Evolutionary conservation across 2,113 vertebrate species (phyloP).

Genomic region (Tragelaphus scriptus): DNA sequence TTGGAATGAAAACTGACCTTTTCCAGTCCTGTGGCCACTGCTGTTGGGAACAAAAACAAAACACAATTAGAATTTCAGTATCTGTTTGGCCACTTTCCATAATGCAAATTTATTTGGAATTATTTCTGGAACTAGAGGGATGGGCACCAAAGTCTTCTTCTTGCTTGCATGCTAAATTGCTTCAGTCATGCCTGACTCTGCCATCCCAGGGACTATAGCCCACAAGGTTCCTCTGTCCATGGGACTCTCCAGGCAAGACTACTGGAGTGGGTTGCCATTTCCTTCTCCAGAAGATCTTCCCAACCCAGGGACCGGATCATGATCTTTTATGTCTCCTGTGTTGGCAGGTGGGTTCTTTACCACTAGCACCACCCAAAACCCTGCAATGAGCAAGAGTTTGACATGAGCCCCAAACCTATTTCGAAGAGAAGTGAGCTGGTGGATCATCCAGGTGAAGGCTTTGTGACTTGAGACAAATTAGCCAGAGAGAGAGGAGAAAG

Average conservation of each 20-base stretch:
- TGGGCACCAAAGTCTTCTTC: background rate
- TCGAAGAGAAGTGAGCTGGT: background rate
- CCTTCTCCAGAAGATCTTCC: background rate
- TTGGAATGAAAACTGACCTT: too few species aligned
- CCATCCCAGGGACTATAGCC: background rate
- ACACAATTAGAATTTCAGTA: background rate
- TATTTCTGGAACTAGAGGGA: conserved; percentile 18
- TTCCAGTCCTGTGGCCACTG: too few species aligned
- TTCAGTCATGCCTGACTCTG: background rate
- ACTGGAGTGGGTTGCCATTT: background rate
- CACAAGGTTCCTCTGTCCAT: background rate
- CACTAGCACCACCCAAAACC: background rate
- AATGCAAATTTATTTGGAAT: conserved; percentile 42
- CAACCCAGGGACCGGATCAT: accelerated
- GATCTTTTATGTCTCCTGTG: background rate
- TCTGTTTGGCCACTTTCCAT: conserved; percentile 2
- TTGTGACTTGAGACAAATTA: background rate
- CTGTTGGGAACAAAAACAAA: background rate
- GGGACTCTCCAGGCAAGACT: background rate
- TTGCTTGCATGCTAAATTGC: background rate
- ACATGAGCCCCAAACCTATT: background rate
- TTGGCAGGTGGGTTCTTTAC: background rate
- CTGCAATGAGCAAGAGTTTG: background rate
- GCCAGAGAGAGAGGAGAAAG: background rate
- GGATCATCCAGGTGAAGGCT: background rate